Percentiles rank a stretch among this genome's conserved stretches.
Evolutionary conservation across 2,113 vertebrate species (phyloP).

Genomic region (Salvelinus sp.): DNA sequence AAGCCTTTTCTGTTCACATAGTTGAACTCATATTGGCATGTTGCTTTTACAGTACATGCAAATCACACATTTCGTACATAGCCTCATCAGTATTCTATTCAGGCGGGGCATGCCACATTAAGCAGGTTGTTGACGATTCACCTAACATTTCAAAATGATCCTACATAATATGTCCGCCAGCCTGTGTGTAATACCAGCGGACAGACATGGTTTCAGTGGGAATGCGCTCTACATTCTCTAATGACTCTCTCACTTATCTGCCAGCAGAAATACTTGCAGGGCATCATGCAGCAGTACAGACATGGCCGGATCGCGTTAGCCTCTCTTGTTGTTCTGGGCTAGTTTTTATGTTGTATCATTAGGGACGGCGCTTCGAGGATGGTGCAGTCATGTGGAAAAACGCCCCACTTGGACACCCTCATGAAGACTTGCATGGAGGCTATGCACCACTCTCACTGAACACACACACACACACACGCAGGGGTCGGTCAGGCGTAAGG

Average conservation of each 20-base stretch:
- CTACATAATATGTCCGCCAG: no score
- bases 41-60: no score
- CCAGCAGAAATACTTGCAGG: not conserved
- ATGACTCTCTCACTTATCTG: not conserved
- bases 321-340: not conserved
- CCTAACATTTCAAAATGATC: no score
- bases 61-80: no score
- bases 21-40: no score
- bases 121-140: no score
- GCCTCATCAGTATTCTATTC: no score
- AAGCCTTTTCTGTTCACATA: no score
- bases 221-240: not conserved
- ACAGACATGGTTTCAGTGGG: not conserved
- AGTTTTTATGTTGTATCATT: not conserved
- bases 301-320: not conserved
- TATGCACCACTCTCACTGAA: conserved; percentile 3
- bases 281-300: not conserved
- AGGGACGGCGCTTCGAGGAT: not conserved
- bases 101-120: no score
- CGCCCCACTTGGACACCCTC: not conserved
- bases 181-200: no score
- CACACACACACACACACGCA: not conserved
- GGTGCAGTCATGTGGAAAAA: not conserved
- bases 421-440: not conserved
- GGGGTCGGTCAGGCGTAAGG: conserved; percentile 11